These are phyloP conservation scores for Drosophila cardini DNA, from an alignment of 1,140 invertebrate genomes.

Conservation along the genomic window DNA sequence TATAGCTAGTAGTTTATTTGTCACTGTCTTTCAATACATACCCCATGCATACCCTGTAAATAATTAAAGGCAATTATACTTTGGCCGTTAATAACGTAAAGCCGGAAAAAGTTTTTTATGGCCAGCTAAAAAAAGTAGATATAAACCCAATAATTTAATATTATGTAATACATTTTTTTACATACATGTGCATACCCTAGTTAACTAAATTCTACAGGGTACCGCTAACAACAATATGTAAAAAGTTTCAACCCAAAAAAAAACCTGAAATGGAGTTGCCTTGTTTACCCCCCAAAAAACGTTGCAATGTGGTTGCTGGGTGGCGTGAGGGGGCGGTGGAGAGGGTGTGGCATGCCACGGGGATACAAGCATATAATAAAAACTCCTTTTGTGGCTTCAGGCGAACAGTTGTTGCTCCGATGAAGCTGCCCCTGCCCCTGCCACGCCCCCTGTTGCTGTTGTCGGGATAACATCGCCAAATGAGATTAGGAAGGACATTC, in stretches of 20 bases:
- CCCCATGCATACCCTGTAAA: not conserved
- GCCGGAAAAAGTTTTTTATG: no score
- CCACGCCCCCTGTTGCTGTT: constrained; percentile 26
- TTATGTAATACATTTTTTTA: not conserved
- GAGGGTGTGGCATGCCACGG: constrained; percentile 3
- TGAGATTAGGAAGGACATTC: constrained; percentile 84
- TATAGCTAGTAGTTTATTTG: not conserved
- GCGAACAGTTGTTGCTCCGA: constrained; percentile 60
- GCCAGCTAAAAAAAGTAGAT: no score
- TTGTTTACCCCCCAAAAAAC: constrained; percentile 40
- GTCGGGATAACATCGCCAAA: constrained; percentile 79
- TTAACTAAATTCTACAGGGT: constrained; percentile 24
- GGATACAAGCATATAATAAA: constrained; percentile 30
- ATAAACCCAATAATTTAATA: no score
- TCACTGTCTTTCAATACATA: no score
- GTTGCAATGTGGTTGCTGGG: constrained; percentile 20
- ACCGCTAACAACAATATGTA: constrained; percentile 67
- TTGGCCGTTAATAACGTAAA: no score
- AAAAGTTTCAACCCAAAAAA: constrained; percentile 71
- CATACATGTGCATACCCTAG: not conserved
- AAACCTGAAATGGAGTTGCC: constrained; percentile 65
- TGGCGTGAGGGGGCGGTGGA: not conserved
- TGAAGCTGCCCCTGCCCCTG: constrained; percentile 20
- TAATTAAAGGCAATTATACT: no score
- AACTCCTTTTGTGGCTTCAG: constrained; percentile 34